Evolutionary conservation across 2,113 vertebrate species (phyloP), one percentile per base, ranked within the genome.

Genomic region (Stomatorhinus ivindoensis): DNA sequence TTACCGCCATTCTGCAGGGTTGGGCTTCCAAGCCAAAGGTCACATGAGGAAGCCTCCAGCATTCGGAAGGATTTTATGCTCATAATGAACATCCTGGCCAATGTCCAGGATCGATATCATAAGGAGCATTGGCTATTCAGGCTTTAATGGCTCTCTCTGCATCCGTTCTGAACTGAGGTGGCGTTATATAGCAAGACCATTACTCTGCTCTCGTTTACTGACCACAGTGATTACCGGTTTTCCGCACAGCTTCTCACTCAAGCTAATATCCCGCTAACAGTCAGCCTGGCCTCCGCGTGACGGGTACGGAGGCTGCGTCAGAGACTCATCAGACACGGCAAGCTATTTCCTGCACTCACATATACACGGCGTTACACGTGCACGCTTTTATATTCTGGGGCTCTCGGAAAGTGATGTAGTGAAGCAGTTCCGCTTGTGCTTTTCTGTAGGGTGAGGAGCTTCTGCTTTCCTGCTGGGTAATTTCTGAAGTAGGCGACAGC

Each of bases 391-490:
- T 42, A 80, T 42, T 42, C 19, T 13, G 35, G 73, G 35, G 24
- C 42, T 84, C 21, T 46, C 19, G 8, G 21, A 46, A 82, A 47
- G 44, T 2, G 42, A 84, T 13, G 44, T 1, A 10, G 82, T 13
- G 42, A 84, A 84, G 8, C 39, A 27, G 19, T 84, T 90, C 39
- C 15, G 24, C 88, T 19, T 1, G 11, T 42, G 46, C 24, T 21
- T 47, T 24, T 80, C 88, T 89, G 88, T 92, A 90, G 80, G 88
- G 87, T 44, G 27, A 90, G 91, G 92, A 92, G 90, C 93, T 94
- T 93, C 93, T 94, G 93, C 92, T 91, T 92, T 88, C 89, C 5
- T 91, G 92, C 91, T 91, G 90, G 91, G 88, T 53, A 55, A 87
- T 87, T 87, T 87, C 47, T 53, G 48, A 53, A 53, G 85, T 50